These are phyloP conservation scores for Holocentrus rufus DNA, from an alignment of 2,797 vertebrate species.

Conservation along the genomic window DNA sequence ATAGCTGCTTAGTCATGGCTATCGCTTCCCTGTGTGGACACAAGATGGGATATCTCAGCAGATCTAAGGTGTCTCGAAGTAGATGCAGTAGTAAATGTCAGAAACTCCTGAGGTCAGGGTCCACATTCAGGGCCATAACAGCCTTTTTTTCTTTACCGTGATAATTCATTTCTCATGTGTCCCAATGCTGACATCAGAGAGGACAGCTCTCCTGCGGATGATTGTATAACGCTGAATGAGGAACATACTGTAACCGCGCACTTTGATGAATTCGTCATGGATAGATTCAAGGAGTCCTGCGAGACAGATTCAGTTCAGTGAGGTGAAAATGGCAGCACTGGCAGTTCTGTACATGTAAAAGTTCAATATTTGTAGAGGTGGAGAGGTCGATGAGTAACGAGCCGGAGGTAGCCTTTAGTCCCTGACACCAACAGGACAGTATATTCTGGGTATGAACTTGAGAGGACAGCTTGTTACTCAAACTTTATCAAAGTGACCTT, in stretches of 20 bases:
- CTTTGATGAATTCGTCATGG: background rate
- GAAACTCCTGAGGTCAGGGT: slow-evolving; percentile 23
- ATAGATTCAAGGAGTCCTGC: background rate
- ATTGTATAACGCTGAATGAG: background rate
- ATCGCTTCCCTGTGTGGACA: slow-evolving; percentile 39
- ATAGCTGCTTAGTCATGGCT: slow-evolving; percentile 55
- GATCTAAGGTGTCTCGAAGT: slow-evolving; percentile 43
- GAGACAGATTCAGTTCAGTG: background rate
- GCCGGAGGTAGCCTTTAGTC: background rate
- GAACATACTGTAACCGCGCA: too few relatives aligned
- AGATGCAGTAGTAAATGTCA: slow-evolving; percentile 58
- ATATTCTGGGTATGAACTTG: background rate
- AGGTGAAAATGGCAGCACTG: background rate
- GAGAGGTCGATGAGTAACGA: slow-evolving; percentile 2
- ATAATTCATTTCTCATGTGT: slow-evolving; percentile 47
- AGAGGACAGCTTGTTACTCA: slow-evolving; percentile 9
- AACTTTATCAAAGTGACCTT: slow-evolving; percentile 26
- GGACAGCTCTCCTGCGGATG: background rate
- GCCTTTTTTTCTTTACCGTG: background rate
- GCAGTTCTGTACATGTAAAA: too few relatives aligned
- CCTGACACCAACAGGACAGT: background rate
- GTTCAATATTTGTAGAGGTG: background rate
- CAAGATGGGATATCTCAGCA: slow-evolving; percentile 31
- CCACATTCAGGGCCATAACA: slow-evolving; percentile 9
- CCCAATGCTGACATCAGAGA: background rate